Conservation (phyloP, 2,797 vertebrate species). For the Eremophila alpestris region DNA sequence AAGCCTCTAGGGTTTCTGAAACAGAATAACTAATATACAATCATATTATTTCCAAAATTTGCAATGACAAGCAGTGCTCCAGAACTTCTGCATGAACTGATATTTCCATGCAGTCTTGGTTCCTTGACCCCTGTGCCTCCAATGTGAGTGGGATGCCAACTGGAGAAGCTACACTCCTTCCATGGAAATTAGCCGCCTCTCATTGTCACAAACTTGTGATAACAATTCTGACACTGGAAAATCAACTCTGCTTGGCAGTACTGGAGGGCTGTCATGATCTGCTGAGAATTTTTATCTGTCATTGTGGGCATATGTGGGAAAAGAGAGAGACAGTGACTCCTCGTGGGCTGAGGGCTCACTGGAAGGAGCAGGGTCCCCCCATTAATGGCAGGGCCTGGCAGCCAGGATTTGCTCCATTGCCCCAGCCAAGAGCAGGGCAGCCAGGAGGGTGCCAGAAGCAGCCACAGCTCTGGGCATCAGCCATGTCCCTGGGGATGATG, state of each 20-base stretch:
- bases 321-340: background rate
- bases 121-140: background rate
- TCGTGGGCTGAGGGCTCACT: background rate
- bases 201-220: background rate
- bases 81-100: background rate
- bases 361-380: background rate
- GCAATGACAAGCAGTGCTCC: background rate
- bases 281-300: background rate
- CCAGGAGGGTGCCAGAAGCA: fast-evolving
- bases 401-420: background rate
- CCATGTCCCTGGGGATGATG: too few species aligned
- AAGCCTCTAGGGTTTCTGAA: background rate
- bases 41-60: background rate
- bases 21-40: background rate
- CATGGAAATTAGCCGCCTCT: background rate
- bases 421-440: background rate
- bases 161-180: background rate
- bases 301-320: background rate
- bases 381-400: background rate
- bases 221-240: background rate
- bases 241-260: background rate
- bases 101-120: background rate
- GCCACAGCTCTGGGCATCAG: fast-evolving
- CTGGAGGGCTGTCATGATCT: background rate
- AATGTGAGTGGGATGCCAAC: fast-evolving